Percentiles rank a stretch among this genome's conserved stretches.
Conservation (phyloP, 2,888 invertebrate species). For the Stenodera caucasica region DNA sequence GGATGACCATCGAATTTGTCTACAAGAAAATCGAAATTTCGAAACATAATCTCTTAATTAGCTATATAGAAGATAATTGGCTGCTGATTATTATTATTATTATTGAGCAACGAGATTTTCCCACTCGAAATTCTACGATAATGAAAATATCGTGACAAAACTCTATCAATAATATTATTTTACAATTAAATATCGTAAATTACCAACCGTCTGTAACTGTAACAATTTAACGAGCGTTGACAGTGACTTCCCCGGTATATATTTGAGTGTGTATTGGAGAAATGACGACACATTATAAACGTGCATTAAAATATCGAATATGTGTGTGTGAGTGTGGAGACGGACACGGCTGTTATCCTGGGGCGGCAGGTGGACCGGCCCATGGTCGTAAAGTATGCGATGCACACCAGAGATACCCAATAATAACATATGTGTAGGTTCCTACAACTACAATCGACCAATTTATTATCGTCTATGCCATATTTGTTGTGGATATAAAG, state of each 20-base stretch:
- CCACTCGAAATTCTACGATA: no score
- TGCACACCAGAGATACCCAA: constrained; percentile 31
- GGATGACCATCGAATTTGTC: constrained; percentile 56
- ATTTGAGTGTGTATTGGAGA: constrained; percentile 3
- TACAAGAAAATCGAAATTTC: no score
- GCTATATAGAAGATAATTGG: constrained; percentile 4
- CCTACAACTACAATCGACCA: constrained; percentile 23
- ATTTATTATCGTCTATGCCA: neutral
- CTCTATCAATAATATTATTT: constrained; percentile 6
- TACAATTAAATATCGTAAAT: constrained; percentile 20
- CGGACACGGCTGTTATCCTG: constrained; percentile 35
- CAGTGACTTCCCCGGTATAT: constrained; percentile 23
- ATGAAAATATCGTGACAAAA: constrained; percentile 4
- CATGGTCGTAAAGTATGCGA: constrained; percentile 41
- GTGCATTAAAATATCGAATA: constrained; percentile 1
- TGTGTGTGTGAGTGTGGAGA: no score
- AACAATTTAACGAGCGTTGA: constrained; percentile 27
- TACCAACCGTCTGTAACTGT: constrained; percentile 19
- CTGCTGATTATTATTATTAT: no score
- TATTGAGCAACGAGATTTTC: constrained; percentile 1
- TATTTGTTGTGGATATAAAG: neutral
- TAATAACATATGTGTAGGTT: constrained; percentile 26
- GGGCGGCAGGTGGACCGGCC: constrained; percentile 40
- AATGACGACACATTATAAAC: constrained; percentile 19
- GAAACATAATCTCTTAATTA: constrained; percentile 2